Base-by-base conservation (phyloP, 2,113 vertebrate species). In the Platichthys flesus region DNA sequence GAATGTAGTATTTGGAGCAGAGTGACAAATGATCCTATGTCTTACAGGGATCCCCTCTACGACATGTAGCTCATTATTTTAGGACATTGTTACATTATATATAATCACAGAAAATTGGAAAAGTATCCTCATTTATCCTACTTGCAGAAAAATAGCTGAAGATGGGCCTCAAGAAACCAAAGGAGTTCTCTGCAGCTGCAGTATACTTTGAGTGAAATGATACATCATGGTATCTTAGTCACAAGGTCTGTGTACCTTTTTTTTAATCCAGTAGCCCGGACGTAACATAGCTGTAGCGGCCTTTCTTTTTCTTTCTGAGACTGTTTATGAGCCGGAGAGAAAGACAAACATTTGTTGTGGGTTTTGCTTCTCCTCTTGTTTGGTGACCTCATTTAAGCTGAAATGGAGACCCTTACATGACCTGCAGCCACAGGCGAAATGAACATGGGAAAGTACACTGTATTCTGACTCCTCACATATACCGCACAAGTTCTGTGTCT, bases 351-450 rank as follows among this genome's bases (percentile, higher is more conserved):
- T 90, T 87, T 84, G 74, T 73, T 52, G 72, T 82, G 67, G 83
- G 70, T 84, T 51, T 86, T 85, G 74, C 76, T 69, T 87, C 82
- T 72, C 82, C 55, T 75, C 79, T 83, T 75, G 84, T 88, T 89
- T 84, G 81, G 76, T 88, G 90, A 91, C 90, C 89, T 92, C 69
- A 88, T 92, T 92, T 67, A 58, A 28, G 66, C 73, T 91, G 91
- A 90, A 93, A 91, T 75, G 10, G 88, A 93, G 90, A 91, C 87
- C 90, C 85, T 67, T 67, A 8, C 47, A 69, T 90, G 80, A 91
- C 90, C 92, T 55, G 82, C 81, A 90, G 90, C 83, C 88, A 88
- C 79, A 24, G 70, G 89, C 78, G 81, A 71, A 83, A 70, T 3
- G 51, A 75, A 87, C 70, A 83, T 9, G 74, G 85, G 82, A 76